Evolutionary conservation across 2,797 vertebrate genomes (phyloP).

Genomic region (Anas georgica): DNA sequence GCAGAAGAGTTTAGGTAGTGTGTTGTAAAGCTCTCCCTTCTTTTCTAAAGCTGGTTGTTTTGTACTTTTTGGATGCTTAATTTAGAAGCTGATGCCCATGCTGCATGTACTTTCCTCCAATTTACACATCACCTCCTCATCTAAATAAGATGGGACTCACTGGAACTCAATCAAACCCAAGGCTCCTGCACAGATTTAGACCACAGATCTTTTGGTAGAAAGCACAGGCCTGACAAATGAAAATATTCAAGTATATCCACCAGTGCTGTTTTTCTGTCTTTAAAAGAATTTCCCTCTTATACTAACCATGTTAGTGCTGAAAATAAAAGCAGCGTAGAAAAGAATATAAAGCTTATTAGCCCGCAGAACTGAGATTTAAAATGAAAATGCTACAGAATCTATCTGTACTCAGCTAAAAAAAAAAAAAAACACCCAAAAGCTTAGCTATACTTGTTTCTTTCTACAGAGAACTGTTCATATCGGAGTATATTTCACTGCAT

Average conservation of each 20-base stretch:
- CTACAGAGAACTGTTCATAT: not conserved
- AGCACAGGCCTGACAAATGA: not conserved
- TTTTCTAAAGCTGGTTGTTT: not conserved
- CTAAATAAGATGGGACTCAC: not conserved
- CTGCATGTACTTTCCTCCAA: not conserved
- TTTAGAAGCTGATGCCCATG: not conserved
- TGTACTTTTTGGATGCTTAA: not conserved
- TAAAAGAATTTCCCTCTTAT: not conserved
- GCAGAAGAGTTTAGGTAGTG: not conserved
- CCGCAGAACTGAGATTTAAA: not conserved
- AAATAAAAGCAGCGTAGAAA: not conserved
- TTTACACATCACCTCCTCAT: not conserved
- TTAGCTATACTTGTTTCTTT: not conserved
- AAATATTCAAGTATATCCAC: not conserved
- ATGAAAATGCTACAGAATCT: not conserved
- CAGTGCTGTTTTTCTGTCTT: not conserved
- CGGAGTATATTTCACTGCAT: not conserved
- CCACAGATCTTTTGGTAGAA: not conserved
- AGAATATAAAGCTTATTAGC: not conserved
- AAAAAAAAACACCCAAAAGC: not conserved
- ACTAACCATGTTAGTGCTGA: not conserved
- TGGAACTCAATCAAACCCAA: not conserved
- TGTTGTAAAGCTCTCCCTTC: not conserved
- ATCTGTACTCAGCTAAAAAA: not conserved
- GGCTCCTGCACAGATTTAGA: not conserved